A percentile compares a stretch with the other conserved stretches of the same genome.
These are phyloP conservation scores for Epinotia brunnichana DNA, from an alignment of 2,888 invertebrate genomes.

Conservation along the genomic window DNA sequence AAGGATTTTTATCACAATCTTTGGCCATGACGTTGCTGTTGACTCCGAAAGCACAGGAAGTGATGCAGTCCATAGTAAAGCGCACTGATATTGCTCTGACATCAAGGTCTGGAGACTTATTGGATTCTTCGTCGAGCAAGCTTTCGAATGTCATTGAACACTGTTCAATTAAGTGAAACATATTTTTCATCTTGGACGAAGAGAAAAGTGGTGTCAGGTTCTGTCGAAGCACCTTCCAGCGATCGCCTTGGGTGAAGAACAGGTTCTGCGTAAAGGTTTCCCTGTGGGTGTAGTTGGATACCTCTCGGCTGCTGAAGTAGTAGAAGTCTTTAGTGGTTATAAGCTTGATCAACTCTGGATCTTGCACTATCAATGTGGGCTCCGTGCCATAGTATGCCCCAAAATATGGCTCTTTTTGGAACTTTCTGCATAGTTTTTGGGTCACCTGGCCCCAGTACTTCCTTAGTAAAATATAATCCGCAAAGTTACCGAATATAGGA, in stretches of 20 bases:
- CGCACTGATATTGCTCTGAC: slow-evolving; percentile 42
- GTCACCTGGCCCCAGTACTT: slow-evolving; percentile 42
- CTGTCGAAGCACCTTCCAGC: slow-evolving; percentile 50
- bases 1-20: slow-evolving; percentile 31
- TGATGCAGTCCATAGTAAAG: slow-evolving; percentile 44
- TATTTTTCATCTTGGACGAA: slow-evolving; percentile 47
- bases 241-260: slow-evolving; percentile 44
- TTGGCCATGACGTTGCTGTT: slow-evolving; percentile 40
- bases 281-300: slow-evolving; percentile 42
- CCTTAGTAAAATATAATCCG: slow-evolving; percentile 43
- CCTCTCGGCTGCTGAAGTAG: slow-evolving; percentile 49
- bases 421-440: slow-evolving; percentile 47
- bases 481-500: slow-evolving; percentile 48
- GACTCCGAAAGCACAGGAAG: slow-evolving; percentile 43
- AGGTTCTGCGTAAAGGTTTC: slow-evolving; percentile 42
- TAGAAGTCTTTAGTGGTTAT: slow-evolving; percentile 50
- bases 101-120: slow-evolving; percentile 39
- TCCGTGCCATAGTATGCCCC: slow-evolving; percentile 50
- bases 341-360: slow-evolving; percentile 48
- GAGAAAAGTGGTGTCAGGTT: slow-evolving; percentile 50
- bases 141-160: slow-evolving; percentile 46
- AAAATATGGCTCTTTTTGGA: slow-evolving; percentile 47
- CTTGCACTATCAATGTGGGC: slow-evolving; percentile 49
- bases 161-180: slow-evolving; percentile 52
- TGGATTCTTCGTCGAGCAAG: slow-evolving; percentile 40